phyloP scores from a whole-genome alignment of 2,113 vertebrate species.

The Antechinus stuartii region DNA sequence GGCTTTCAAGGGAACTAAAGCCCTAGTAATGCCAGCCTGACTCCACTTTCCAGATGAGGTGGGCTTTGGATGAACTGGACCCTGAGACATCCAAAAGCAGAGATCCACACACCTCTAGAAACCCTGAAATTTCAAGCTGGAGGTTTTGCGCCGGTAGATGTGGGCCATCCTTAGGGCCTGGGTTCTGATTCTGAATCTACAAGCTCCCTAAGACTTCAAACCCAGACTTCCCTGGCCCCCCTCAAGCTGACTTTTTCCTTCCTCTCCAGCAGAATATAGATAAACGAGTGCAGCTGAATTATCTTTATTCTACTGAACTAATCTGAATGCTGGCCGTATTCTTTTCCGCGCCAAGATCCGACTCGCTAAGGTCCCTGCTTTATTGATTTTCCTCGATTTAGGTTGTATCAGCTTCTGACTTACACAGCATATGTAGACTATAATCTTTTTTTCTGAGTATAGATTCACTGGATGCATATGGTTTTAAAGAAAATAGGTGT shows the following conservation, averaged over 20 bases:
- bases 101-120: not conserved
- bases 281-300: slow-evolving; percentile 41
- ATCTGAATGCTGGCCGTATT: not conserved
- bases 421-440: not conserved
- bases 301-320: slow-evolving; percentile 28
- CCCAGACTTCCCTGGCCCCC: not conserved
- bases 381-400: slow-evolving; percentile 46
- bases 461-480: slow-evolving; percentile 12
- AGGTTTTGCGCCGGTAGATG: not conserved
- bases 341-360: slow-evolving; percentile 22
- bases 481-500: slow-evolving; percentile 39
- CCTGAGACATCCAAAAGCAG: not conserved
- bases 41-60: not conserved
- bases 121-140: not conserved
- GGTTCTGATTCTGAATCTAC: not conserved
- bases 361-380: slow-evolving; percentile 27
- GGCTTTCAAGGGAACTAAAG: not conserved
- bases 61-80: not conserved
- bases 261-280: not conserved
- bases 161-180: not conserved
- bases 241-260: slow-evolving; percentile 40
- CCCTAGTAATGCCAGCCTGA: not conserved
- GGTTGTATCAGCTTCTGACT: slow-evolving; percentile 34
- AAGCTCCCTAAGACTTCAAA: not conserved
- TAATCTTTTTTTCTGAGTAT: slow-evolving; percentile 27